A percentile compares a stretch with the other conserved stretches of the same genome.
Conservation (phyloP, 2,888 invertebrate species). For the Cephus nigrinus region DNA sequence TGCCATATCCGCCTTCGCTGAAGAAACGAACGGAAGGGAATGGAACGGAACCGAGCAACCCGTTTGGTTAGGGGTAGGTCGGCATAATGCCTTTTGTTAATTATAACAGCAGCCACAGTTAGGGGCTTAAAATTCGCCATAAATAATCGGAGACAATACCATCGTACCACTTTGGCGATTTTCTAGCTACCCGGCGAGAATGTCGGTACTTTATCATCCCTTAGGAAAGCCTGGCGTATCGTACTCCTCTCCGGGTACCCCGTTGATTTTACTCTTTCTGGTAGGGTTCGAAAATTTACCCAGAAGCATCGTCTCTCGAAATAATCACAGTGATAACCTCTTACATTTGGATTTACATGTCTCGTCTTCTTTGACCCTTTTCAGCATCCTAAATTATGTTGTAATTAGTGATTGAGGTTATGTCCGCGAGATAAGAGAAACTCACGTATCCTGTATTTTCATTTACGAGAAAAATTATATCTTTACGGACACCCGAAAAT, state of each 20-base stretch:
- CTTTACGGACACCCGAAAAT: not conserved
- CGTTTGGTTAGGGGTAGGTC: conserved; percentile 12
- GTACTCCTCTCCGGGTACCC: conserved; percentile 35
- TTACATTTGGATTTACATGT: no score
- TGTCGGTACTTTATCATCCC: not conserved
- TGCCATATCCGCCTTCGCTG: conserved; percentile 44
- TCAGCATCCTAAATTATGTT: not conserved
- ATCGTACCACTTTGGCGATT: conserved; percentile 3
- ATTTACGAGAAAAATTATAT: not conserved
- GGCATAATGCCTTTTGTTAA: conserved; percentile 55
- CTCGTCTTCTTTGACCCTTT: not conserved
- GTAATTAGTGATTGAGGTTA: not conserved
- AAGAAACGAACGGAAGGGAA: conserved; percentile 26
- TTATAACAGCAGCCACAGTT: conserved; percentile 51
- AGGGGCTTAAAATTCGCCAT: conserved; percentile 53
- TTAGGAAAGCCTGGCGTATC: not conserved
- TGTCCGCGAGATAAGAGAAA: not conserved
- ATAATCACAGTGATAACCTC: not conserved
- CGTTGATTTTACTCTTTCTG: conserved; percentile 31
- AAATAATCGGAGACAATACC: conserved; percentile 52
- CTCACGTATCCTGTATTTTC: not conserved
- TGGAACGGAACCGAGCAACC: not conserved
- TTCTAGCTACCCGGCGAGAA: not conserved
- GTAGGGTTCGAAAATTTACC: not conserved
- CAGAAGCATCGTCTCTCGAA: not conserved